These are phyloP conservation scores for Acanthochromis polyacanthus DNA, from an alignment of 2,113 vertebrate genomes.

Conservation along the genomic window DNA sequence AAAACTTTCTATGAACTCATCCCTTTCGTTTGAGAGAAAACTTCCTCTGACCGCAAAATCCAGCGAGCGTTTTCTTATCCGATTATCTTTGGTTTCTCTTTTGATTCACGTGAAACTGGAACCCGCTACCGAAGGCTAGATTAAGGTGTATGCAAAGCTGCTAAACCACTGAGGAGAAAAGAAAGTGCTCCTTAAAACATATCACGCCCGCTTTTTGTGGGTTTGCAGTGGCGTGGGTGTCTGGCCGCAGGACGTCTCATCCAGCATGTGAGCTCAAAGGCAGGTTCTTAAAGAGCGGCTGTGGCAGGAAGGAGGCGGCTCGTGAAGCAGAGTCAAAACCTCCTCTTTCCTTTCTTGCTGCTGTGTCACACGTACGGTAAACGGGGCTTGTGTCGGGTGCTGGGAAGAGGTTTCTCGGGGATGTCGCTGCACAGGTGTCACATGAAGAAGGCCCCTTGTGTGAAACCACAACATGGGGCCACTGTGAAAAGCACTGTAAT, in stretches of 20 bases:
- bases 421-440: slow-evolving; percentile 49
- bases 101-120: slow-evolving; percentile 15
- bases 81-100: slow-evolving; percentile 12
- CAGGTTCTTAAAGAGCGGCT: background rate
- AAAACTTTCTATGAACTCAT: background rate
- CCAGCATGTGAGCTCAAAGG: background rate
- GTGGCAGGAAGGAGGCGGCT: slow-evolving; percentile 59
- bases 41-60: background rate
- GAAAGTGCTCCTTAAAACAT: slow-evolving; percentile 36
- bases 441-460: slow-evolving; percentile 44
- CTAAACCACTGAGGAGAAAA: slow-evolving; percentile 24
- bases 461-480: slow-evolving; percentile 52
- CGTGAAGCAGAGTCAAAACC: slow-evolving; percentile 3
- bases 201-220: background rate
- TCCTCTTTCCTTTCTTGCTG: slow-evolving; percentile 64
- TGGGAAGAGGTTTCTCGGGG: slow-evolving; percentile 48
- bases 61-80: background rate
- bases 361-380: slow-evolving; percentile 73
- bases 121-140: background rate
- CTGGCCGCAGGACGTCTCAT: slow-evolving; percentile 1
- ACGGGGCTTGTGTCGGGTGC: slow-evolving; percentile 20
- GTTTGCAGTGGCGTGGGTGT: slow-evolving; percentile 7
- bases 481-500: slow-evolving; percentile 34
- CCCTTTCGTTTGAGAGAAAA: background rate
- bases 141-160: slow-evolving; percentile 14